Base-by-base conservation (phyloP, 2,888 invertebrate species). In the Drosophila dives region DNA sequence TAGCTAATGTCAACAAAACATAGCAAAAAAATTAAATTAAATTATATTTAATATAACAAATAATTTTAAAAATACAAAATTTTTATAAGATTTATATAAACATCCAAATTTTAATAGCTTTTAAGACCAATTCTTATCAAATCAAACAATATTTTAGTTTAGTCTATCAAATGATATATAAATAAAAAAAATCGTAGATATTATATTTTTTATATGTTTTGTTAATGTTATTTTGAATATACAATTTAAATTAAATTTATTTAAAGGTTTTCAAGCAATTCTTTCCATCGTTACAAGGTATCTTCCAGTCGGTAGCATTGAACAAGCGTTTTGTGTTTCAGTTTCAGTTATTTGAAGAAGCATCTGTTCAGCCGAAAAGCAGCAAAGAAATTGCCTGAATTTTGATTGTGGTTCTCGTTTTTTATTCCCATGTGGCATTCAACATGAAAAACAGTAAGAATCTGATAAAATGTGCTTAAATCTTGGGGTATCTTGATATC, bases 301-400 rank as follows among this genome's bases (percentile, higher is more conserved):
- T 40, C 32, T 17, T 17, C 2, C 1, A 56, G 56, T 56, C 56
- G 40, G 5, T 10, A 0, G 15, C 17, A 8, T 12, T 11, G 0
- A 26, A 12, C 2, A n/a, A 26, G 1, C 5, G n/a, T 6, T 40
- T 62, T 54, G 51, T 51, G 26, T 17, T 55, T 34, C 29, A 32
- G 26, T 62, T 54, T 38, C 36, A 32, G 42, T 29, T 33, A 17
- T 40, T 51, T 60, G 36, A 50, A 59, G 36, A 58, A 69, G 62
- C 72, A 72, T 71, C 72, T 72, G 58, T 33, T 53, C 29, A 42
- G 71, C 38, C 38, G 49, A 48, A 63, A 62, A 36, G 53, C 62
- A 65, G 40, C 34, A 36, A 67, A 72, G 60, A 55, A 64, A 61
- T 55, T 68, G 73, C 53, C 54, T 45, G 69, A 59, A 59, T 63